A percentile compares a stretch with the other conserved stretches of the same genome.
These are phyloP conservation scores for Myotis davidii DNA, from an alignment of 2,113 vertebrate species.

Conservation along the genomic window DNA sequence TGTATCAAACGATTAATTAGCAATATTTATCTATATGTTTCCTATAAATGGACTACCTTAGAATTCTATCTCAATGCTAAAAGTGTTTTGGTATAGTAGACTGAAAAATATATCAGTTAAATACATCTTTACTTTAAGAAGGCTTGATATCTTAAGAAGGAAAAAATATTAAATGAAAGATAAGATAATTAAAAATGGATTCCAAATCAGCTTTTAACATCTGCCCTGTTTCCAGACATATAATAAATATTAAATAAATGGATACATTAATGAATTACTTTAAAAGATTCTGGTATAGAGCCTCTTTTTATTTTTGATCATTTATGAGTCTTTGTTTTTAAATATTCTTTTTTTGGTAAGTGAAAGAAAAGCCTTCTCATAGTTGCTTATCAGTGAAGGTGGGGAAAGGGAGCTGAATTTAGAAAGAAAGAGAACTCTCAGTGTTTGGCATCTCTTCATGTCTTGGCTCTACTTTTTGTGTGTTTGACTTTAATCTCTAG, in stretches of 20 bases:
- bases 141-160: neutral
- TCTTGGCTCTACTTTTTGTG: neutral
- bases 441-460: neutral
- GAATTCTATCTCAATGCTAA: neutral
- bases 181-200: neutral
- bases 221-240: neutral
- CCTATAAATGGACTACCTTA: neutral
- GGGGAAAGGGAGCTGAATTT: neutral
- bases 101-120: neutral
- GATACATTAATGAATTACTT: neutral
- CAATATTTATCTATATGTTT: neutral
- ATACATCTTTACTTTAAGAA: neutral
- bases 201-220: neutral
- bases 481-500: neutral
- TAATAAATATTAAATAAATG: slow-evolving; percentile 17
- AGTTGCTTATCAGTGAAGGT: neutral
- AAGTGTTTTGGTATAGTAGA: neutral
- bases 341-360: neutral
- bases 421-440: neutral
- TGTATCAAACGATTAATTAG: neutral
- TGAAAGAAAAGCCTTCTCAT: neutral
- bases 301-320: neutral
- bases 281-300: neutral
- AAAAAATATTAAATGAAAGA: neutral
- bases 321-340: neutral